Evolutionary conservation across 2,888 invertebrate species (phyloP).

Genomic region (Salpingus planirostris): DNA sequence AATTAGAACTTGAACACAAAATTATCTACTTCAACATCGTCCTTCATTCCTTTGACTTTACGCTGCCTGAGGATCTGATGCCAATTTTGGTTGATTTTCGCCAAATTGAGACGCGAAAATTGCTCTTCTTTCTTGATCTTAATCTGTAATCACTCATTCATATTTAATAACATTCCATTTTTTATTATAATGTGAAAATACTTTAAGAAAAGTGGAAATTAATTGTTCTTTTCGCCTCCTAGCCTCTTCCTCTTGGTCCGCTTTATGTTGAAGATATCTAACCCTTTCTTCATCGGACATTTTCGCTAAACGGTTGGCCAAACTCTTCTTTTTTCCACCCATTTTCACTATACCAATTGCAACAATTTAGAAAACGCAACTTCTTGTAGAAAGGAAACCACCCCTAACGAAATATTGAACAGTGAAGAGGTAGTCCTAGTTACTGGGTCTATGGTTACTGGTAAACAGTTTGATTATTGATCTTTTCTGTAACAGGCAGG

Average conservation of each 20-base stretch:
- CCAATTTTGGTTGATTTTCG: constrained; percentile 82
- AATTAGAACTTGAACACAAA: constrained; percentile 15
- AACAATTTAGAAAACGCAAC: not conserved
- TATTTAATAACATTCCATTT: constrained; percentile 1
- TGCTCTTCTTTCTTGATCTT: constrained; percentile 75
- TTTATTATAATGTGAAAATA: constrained; percentile 31
- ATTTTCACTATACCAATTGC: constrained; percentile 22
- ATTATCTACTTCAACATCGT: constrained; percentile 62
- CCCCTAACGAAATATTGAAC: too few species aligned
- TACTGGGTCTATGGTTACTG: constrained; percentile 1
- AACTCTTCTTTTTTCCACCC: constrained; percentile 56
- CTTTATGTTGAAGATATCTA: constrained; percentile 70
- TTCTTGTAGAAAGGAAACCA: too few species aligned
- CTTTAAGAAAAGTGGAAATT: constrained; percentile 73
- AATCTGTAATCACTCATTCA: constrained; percentile 48
- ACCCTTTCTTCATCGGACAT: constrained; percentile 81
- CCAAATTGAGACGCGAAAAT: constrained; percentile 67
- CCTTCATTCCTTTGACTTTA: constrained; percentile 65
- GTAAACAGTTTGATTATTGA: constrained; percentile 1
- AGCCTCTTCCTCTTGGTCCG: constrained; percentile 75
- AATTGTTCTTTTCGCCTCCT: constrained; percentile 70
- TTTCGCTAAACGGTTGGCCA: constrained; percentile 66
- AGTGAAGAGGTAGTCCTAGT: too few species aligned
- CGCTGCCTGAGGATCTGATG: constrained; percentile 64
- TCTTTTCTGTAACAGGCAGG: not conserved